phyloP scores from a whole-genome alignment of 2,113 vertebrate genomes.

The Meles meles region DNA sequence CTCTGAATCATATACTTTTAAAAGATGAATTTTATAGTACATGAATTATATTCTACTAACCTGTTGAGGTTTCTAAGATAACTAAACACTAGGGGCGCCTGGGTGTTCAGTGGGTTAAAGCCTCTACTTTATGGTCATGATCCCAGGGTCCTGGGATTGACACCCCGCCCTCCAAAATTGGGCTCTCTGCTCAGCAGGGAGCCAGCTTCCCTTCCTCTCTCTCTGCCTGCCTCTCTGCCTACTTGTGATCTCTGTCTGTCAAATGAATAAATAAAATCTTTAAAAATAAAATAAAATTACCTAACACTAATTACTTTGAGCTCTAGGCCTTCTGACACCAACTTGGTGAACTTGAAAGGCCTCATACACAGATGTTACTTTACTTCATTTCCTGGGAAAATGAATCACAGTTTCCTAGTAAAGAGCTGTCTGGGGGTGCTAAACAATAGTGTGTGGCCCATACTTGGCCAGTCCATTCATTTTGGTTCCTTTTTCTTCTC shows the following conservation, averaged over 20 bases:
- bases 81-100: background rate
- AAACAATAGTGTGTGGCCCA: background rate
- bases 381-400: conserved; percentile 5
- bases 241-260: too few relatives aligned
- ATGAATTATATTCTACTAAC: background rate
- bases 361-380: background rate
- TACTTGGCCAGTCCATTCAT: background rate
- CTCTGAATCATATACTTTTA: background rate
- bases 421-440: background rate
- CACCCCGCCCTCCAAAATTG: too few relatives aligned
- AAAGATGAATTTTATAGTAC: background rate
- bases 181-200: too few relatives aligned
- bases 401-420: background rate
- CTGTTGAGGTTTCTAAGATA: background rate
- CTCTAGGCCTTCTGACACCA: background rate
- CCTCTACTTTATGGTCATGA: too few relatives aligned
- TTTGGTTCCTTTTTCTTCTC: background rate
- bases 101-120: too few relatives aligned
- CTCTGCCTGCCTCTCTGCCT: too few relatives aligned
- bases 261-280: too few relatives aligned
- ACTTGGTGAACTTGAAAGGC: background rate
- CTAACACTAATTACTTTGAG: background rate
- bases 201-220: too few relatives aligned
- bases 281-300: background rate
- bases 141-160: too few relatives aligned